Percentiles rank a stretch among this genome's conserved stretches.
phyloP scores from a whole-genome alignment of 2,113 vertebrate genomes.

The Oncorhynchus masou region DNA sequence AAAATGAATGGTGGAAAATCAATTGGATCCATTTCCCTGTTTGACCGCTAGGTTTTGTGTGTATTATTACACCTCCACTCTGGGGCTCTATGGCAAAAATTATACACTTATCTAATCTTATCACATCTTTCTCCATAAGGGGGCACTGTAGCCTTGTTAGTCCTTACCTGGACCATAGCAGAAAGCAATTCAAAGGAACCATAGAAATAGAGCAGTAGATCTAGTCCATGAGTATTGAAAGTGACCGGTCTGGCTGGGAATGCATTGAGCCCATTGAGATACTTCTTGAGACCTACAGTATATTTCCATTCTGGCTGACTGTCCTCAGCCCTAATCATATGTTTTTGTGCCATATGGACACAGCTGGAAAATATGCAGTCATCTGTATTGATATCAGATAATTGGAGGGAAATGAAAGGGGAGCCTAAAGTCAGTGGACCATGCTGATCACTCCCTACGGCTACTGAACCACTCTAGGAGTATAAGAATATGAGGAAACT shows the following conservation, averaged over 20 bases:
- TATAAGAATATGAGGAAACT: conserved; percentile 62
- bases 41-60: too few relatives aligned
- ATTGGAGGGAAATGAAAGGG: conserved; percentile 63
- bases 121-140: conserved; percentile 46
- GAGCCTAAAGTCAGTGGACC: conserved; percentile 56
- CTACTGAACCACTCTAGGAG: conserved; percentile 25
- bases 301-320: background rate
- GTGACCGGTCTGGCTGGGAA: background rate
- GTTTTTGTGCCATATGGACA: background rate
- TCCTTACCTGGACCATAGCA: background rate
- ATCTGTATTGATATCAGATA: conserved; percentile 70
- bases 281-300: background rate
- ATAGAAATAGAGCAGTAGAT: background rate
- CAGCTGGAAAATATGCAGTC: conserved; percentile 56
- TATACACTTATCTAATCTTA: background rate
- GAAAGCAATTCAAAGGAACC: background rate
- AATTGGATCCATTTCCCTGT: too few relatives aligned
- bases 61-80: too few relatives aligned
- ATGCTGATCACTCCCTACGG: conserved; percentile 31
- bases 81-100: too few relatives aligned
- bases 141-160: conserved; percentile 53
- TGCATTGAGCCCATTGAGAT: background rate
- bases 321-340: background rate
- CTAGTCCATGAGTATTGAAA: background rate
- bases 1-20: too few relatives aligned